Conservation (phyloP, 1,140 invertebrate genomes). For the Drosophila watanabei region DNA sequence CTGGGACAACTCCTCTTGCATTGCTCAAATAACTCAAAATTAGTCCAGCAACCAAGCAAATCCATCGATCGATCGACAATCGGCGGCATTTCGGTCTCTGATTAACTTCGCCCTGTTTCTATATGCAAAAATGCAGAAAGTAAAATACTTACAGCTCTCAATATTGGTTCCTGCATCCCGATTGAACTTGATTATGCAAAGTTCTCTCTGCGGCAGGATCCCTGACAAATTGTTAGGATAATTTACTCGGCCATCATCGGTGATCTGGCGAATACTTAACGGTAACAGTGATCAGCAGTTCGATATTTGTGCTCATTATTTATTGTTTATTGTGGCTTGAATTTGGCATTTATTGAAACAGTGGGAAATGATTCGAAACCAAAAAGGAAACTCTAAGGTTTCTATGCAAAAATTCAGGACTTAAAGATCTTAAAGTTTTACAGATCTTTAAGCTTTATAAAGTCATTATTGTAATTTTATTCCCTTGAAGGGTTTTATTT, state of each 20-base stretch:
- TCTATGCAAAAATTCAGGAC: too few relatives aligned
- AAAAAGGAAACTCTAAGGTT: too few relatives aligned
- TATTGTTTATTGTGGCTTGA: not conserved
- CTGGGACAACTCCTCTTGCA: constrained; percentile 30
- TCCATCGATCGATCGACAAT: constrained; percentile 58
- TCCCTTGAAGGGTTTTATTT: too few relatives aligned
- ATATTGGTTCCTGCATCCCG: not conserved
- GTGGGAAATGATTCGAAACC: too few relatives aligned
- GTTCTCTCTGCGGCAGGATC: not conserved
- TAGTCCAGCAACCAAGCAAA: constrained; percentile 57
- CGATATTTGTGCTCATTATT: not conserved
- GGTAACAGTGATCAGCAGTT: constrained; percentile 11
- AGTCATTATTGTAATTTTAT: too few relatives aligned
- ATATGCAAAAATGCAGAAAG: constrained; percentile 56
- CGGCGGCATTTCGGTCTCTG: constrained; percentile 60
- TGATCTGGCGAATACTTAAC: constrained; percentile 33
- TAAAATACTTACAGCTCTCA: constrained; percentile 35
- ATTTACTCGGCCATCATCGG: constrained; percentile 4
- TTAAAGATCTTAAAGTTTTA: too few relatives aligned
- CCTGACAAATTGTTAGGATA: constrained; percentile 53
- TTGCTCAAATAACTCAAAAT: constrained; percentile 76
- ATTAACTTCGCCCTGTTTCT: constrained; percentile 49
- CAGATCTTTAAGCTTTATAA: too few relatives aligned
- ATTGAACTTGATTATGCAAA: constrained; percentile 6
- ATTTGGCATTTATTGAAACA: too few relatives aligned